Base-by-base conservation (phyloP, 2,113 vertebrate species). In the Lates calcarifer region DNA sequence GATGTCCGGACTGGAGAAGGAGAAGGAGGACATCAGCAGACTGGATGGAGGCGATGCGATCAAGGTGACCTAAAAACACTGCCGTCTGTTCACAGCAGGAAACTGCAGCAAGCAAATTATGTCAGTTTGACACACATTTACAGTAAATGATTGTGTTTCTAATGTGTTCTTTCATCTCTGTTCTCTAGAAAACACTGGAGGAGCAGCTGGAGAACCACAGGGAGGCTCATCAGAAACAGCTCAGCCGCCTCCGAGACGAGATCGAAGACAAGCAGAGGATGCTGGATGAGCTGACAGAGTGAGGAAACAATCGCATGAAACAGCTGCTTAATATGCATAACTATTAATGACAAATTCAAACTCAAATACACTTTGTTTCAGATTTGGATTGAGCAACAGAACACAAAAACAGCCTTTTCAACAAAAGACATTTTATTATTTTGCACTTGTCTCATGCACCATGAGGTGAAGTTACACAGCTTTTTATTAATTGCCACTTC, bases 231-330 rank as follows among this genome's bases (percentile, higher is more conserved):
- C 96, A 97, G 94, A 98, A 96, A 92, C 97, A 97, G 94, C 95
- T 98, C 85, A 93, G 95, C 85, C 95, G 97, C 37, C 95, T 98
- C 73, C 93, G 97, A 13, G 97, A 98, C 11, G 97, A 98, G 64
- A 96, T 98, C 11, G 96, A 97, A 43, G 96, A 96, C 93, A 99
- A 97, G 87, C 97, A 97, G 95, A 97, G 95, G 93, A 95, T 95
- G 87, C 95, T 97, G n/a, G 97, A 98, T 26, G 95, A 98, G 82
- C 96, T 98, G 76, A 95, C 95, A 81, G 97, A 98, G 98, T 99
- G 89, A 82, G 96, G 20, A 57, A 3, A 66, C 29, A n/a, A n/a
- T n/a, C n/a, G n/a, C n/a, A n/a, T n/a, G n/a, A n/a, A n/a, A n/a
- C n/a, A n/a, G n/a, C n/a, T n/a, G n/a, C n/a, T n/a, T n/a, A n/a